Conservation (phyloP, 1,140 invertebrate species). For the Trichonephila clavata region DNA sequence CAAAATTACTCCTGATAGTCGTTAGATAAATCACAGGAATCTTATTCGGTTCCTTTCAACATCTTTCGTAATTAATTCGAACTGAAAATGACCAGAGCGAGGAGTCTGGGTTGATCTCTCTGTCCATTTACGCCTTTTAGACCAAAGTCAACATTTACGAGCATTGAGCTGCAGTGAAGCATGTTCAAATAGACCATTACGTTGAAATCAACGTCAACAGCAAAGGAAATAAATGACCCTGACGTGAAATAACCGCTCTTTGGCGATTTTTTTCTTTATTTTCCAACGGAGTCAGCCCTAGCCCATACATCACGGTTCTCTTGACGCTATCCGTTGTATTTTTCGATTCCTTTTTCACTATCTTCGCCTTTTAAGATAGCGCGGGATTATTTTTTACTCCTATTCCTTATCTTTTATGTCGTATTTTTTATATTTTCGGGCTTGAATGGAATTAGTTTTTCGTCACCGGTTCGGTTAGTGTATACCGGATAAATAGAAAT, state of each 20-base stretch:
- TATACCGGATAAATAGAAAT: background rate
- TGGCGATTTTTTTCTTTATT: background rate
- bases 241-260: constrained; percentile 53
- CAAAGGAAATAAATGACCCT: constrained; percentile 63
- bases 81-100: background rate
- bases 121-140: constrained; percentile 57
- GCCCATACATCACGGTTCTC: constrained; percentile 43
- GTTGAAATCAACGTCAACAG: constrained; percentile 49
- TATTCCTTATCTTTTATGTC: background rate
- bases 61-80: background rate
- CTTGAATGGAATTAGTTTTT: constrained; percentile 62
- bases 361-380: constrained; percentile 3
- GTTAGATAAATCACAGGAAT: no score
- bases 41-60: background rate
- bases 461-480: background rate
- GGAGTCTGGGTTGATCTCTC: background rate
- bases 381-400: constrained; percentile 2
- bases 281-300: constrained; percentile 21
- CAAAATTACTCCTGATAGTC: no score
- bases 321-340: constrained; percentile 63
- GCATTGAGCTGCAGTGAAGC: constrained; percentile 35
- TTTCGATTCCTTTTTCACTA: constrained; percentile 35
- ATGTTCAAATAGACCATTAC: constrained; percentile 61
- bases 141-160: constrained; percentile 57
- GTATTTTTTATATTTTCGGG: background rate